Conservation (phyloP, 2,888 invertebrate species). For the Agonopterix alstromeriana region DNA sequence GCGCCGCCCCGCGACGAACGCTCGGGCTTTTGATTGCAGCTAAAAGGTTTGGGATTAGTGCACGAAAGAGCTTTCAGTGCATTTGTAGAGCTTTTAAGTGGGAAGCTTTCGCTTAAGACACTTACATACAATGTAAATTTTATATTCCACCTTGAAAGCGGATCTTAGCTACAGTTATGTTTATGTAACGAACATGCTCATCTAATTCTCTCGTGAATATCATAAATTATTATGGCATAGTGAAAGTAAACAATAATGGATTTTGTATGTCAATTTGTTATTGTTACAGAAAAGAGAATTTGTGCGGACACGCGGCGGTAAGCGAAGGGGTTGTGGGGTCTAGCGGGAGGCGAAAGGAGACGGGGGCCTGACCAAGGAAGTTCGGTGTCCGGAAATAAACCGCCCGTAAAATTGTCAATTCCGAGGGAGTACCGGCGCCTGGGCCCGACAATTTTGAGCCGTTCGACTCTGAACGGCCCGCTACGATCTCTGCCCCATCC, state of each 20-base stretch:
- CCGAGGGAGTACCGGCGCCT: conserved; percentile 62
- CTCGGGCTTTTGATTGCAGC: conserved; percentile 77
- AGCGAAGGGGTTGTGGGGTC: conserved; percentile 42
- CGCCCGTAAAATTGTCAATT: conserved; percentile 84
- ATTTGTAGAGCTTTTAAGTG: conserved; percentile 78
- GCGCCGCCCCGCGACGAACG: conserved; percentile 42
- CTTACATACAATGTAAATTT: conserved; percentile 76
- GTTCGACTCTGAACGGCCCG: conserved; percentile 29
- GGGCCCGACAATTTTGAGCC: conserved; percentile 59
- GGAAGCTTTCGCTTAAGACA: conserved; percentile 77
- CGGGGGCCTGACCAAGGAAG: conserved; percentile 59
- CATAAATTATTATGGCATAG: not conserved
- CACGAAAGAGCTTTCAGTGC: conserved; percentile 78
- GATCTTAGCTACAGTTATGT: conserved; percentile 17
- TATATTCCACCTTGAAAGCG: conserved; percentile 55
- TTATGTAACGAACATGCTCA: conserved; percentile 18
- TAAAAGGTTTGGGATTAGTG: conserved; percentile 78
- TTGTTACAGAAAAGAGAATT: conserved; percentile 29
- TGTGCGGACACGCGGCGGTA: conserved; percentile 32
- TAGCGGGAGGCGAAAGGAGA: conserved; percentile 34
- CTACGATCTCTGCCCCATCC: conserved; percentile 3
- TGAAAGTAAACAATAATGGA: not conserved
- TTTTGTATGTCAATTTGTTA: conserved; percentile 15
- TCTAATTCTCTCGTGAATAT: not conserved
- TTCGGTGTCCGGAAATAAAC: conserved; percentile 79